Percentiles rank a stretch among this genome's conserved stretches.
Conservation (phyloP, 2,888 invertebrate species). For the Drosophila ezoana region DNA sequence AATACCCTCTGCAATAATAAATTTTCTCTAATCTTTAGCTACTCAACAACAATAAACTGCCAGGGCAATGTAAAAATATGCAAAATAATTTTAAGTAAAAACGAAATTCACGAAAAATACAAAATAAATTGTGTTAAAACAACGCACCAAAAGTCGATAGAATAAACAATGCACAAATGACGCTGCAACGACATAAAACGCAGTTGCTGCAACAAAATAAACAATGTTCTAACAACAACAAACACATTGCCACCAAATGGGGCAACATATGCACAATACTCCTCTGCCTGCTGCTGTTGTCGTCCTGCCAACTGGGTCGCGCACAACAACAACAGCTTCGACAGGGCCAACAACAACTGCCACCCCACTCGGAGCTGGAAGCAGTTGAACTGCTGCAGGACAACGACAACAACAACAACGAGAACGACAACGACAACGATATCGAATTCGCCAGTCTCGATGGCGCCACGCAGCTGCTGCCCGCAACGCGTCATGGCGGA, state of each 20-base stretch:
- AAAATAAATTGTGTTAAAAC: slow-evolving; percentile 27
- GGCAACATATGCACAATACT: slow-evolving; percentile 56
- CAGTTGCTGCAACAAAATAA: slow-evolving; percentile 51
- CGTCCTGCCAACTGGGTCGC: slow-evolving; percentile 72
- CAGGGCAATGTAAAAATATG: slow-evolving; percentile 47
- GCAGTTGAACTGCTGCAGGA: slow-evolving; percentile 68
- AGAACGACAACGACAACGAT: slow-evolving; percentile 52
- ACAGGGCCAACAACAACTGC: slow-evolving; percentile 16
- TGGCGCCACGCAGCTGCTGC: slow-evolving; percentile 77
- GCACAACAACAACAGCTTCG: slow-evolving; percentile 46
- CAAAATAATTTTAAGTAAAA: slow-evolving; percentile 21
- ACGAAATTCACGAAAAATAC: slow-evolving; percentile 1
- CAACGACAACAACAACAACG: slow-evolving; percentile 3
- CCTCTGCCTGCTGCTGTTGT: slow-evolving; percentile 43
- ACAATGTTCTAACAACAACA: slow-evolving; percentile 30
- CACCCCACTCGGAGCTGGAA: slow-evolving; percentile 43
- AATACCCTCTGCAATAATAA: too few species aligned
- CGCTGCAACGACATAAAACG: slow-evolving; percentile 67
- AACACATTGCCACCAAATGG: slow-evolving; percentile 49
- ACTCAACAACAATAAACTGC: slow-evolving; percentile 39
- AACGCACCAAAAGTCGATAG: slow-evolving; percentile 40
- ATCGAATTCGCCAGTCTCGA: slow-evolving; percentile 82
- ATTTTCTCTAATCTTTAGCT: slow-evolving; percentile 22
- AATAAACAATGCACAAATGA: slow-evolving; percentile 79
- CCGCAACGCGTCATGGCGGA: slow-evolving; percentile 66